phyloP scores from a whole-genome alignment of 2,797 vertebrate genomes.

The Setipinna tenuifilis region DNA sequence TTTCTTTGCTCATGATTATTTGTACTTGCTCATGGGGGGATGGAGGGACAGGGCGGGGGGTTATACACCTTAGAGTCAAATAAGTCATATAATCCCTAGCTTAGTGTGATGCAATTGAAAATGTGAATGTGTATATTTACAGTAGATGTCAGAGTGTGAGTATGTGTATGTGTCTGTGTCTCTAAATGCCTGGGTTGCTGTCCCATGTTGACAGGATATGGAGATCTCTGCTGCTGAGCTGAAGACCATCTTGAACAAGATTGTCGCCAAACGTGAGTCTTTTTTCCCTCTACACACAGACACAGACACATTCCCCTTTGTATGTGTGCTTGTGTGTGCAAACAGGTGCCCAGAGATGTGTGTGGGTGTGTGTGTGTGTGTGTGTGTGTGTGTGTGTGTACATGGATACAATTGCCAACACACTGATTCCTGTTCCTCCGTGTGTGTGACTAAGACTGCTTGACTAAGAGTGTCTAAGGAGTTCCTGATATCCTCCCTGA shows the following conservation, averaged over 20 bases:
- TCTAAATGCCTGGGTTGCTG: background rate
- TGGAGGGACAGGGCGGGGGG: no score
- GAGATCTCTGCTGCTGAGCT: conserved; percentile 81
- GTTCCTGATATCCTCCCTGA: background rate
- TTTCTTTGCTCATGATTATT: no score
- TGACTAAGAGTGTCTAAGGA: background rate
- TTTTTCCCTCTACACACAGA: background rate
- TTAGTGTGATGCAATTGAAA: no score
- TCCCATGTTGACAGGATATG: conserved; percentile 73
- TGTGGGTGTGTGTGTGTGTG: background rate
- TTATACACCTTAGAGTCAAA: no score
- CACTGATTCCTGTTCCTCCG: background rate
- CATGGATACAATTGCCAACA: background rate
- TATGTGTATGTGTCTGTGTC: no score
- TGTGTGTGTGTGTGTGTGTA: conserved; percentile 2
- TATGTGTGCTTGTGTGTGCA: background rate
- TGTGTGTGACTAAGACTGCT: background rate
- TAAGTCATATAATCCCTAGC: no score
- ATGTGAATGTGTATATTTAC: no score
- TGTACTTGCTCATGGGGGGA: no score
- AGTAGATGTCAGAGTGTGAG: no score
- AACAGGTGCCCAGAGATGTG: no score
- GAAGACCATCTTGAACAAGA: conserved; percentile 77
- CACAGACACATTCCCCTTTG: background rate
- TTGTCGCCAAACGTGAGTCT: conserved; percentile 80